These are phyloP conservation scores for Oreohelix idahoensis DNA, from an alignment of 1,140 invertebrate species.

Conservation along the genomic window DNA sequence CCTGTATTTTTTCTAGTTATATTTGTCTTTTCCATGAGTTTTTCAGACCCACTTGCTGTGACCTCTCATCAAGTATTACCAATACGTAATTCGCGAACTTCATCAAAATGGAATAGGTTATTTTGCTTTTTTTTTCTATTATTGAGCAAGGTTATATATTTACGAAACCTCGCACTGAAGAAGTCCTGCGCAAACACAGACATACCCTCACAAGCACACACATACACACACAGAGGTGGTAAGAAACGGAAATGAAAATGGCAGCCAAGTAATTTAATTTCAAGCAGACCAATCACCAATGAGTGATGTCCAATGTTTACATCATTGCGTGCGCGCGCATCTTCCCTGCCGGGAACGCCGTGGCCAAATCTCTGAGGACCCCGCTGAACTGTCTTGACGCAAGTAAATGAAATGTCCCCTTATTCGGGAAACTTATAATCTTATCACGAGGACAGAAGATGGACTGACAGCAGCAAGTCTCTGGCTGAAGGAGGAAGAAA, in stretches of 20 bases:
- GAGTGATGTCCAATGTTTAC: slow-evolving; percentile 22
- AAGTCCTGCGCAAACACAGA: neutral
- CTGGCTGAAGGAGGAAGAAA: neutral
- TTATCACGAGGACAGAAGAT: neutral
- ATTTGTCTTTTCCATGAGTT: too few species aligned
- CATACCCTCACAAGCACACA: neutral
- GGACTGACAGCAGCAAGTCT: neutral
- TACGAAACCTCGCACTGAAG: neutral
- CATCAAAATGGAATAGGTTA: too few species aligned
- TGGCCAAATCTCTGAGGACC: neutral
- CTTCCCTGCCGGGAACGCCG: neutral
- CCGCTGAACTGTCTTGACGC: neutral
- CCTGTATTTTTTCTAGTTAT: too few species aligned
- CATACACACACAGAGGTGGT: neutral
- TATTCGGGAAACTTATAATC: neutral
- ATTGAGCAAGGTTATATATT: too few species aligned
- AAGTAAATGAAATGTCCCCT: neutral
- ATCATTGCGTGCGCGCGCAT: neutral
- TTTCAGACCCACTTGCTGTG: too few species aligned
- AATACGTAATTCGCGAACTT: too few species aligned
- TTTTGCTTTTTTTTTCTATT: too few species aligned
- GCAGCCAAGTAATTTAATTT: neutral
- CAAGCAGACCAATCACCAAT: slow-evolving; percentile 21
- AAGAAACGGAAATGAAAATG: neutral
- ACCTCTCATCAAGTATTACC: too few species aligned